Evolutionary conservation across 2,888 invertebrate species (phyloP).

Genomic region (Epistrophe eligans): DNA sequence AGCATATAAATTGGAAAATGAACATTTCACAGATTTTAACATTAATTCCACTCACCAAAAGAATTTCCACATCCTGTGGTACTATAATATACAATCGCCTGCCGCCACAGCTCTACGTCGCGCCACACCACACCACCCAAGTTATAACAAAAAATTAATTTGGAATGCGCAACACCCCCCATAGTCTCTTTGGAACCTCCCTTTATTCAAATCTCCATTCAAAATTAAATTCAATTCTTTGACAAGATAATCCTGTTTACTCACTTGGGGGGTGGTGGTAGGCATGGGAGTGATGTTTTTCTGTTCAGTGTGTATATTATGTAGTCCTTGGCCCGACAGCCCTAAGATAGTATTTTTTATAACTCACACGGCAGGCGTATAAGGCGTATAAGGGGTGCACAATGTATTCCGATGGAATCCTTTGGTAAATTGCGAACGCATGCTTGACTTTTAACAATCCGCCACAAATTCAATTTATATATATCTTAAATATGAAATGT

Average conservation of each 20-base stretch:
- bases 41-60: slow-evolving; percentile 65
- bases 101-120: background rate
- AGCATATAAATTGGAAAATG: slow-evolving; percentile 73
- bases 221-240: slow-evolving; percentile 76
- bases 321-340: slow-evolving; percentile 14
- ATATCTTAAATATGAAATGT: slow-evolving; percentile 59
- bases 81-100: background rate
- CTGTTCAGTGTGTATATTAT: slow-evolving; percentile 11
- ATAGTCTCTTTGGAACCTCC: slow-evolving; percentile 5
- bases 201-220: slow-evolving; percentile 51
- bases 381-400: background rate
- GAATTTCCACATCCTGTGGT: slow-evolving; percentile 61
- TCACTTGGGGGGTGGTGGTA: slow-evolving; percentile 3
- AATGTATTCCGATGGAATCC: slow-evolving; percentile 42
- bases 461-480: slow-evolving; percentile 73
- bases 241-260: slow-evolving; percentile 74
- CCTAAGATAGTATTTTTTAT: slow-evolving; percentile 35
- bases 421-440: slow-evolving; percentile 73
- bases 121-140: background rate
- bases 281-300: slow-evolving; percentile 13
- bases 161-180: slow-evolving; percentile 40
- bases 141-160: slow-evolving; percentile 42
- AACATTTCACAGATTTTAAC: slow-evolving; percentile 67
- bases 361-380: slow-evolving; percentile 16
- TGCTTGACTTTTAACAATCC: slow-evolving; percentile 74